Evolutionary conservation across 2,888 invertebrate genomes (phyloP), one percentile per base, ranked within the genome.

Genomic region (Andrena bucephala): DNA sequence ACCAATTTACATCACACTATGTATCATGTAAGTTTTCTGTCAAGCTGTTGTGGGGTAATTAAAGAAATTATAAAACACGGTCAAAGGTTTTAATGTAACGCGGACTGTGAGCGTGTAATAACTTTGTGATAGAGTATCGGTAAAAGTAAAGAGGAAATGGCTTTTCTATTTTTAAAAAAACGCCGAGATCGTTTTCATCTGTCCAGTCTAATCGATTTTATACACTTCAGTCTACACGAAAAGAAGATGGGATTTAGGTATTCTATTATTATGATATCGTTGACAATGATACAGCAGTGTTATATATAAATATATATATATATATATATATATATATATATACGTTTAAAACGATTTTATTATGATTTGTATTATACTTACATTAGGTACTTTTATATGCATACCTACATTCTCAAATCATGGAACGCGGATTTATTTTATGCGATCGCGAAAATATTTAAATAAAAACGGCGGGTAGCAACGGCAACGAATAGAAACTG

Each of bases 81-180:
- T 83, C 59, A 20, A 73, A 75, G 75, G 50, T 81, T 84, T 77
- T 84, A 85, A 74, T 79, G 48, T 78, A 87, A 77, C 57, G 65
- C 68, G 67, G 74, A 83, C 75, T 84, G 74, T 77, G 78, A 83
- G 29, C 76, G 60, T 63, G 54, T 84, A 87, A 68, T 78, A 77
- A 87, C 74, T 75, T 84, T 87, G 85, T 87, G 87, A 87, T 87
- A 85, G 81, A 59, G 62, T 66, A 36, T 84, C 63, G 76, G n/a
- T 62, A 77, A 81, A 81, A 80, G 31, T 72, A 60, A 48, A 63
- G 57, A 73, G 63, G 75, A 54, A 71, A 82, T 80, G 66, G 72
- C 78, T 86, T 82, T 80, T 78, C 83, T 87, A 87, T 80, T 81
- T 76, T 80, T 79, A 66, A 66, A 85, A 66, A 83, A 52, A 66